Conservation (phyloP, 2,888 invertebrate species). For the Meandrusa payeni region DNA sequence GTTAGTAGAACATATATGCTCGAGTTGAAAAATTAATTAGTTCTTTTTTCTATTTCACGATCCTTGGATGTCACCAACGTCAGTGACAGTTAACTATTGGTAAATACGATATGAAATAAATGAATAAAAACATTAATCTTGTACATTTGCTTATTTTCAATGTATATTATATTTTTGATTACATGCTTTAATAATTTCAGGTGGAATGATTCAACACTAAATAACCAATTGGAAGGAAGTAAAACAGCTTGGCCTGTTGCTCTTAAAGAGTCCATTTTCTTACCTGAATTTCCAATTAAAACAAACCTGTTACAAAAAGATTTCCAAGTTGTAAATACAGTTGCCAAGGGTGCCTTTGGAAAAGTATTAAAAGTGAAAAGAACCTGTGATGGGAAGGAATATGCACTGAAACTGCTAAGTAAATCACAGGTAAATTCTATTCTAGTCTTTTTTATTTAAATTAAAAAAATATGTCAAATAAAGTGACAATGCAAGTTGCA, state of each 20-base stretch:
- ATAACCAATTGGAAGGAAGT: conserved; percentile 76
- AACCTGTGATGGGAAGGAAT: conserved; percentile 83
- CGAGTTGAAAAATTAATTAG: conserved; percentile 30
- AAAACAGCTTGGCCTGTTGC: conserved; percentile 93
- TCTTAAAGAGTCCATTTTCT: conserved; percentile 90
- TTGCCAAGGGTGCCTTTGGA: conserved; percentile 95
- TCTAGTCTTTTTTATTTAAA: too few relatives aligned
- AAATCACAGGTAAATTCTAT: conserved; percentile 91
- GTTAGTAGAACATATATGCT: conserved; percentile 59
- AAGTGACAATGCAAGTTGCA: too few relatives aligned
- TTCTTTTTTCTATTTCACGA: conserved; percentile 24
- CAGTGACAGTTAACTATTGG: too few relatives aligned
- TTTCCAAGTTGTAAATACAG: conserved; percentile 84
- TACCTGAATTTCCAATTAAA: conserved; percentile 92
- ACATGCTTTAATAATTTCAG: conserved; percentile 54
- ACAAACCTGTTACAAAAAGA: conserved; percentile 80
- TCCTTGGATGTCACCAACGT: too few relatives aligned
- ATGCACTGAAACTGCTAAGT: conserved; percentile 92
- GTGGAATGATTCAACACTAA: conserved; percentile 84
- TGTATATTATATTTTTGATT: too few relatives aligned
- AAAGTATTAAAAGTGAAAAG: conserved; percentile 91
- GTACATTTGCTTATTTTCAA: too few relatives aligned
- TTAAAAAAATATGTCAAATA: too few relatives aligned
- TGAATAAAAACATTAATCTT: too few relatives aligned
- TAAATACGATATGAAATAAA: too few relatives aligned